A percentile compares a stretch with the other conserved stretches of the same genome.
phyloP scores from a whole-genome alignment of 2,113 vertebrate species.

The Dendrocopos noguchii region DNA sequence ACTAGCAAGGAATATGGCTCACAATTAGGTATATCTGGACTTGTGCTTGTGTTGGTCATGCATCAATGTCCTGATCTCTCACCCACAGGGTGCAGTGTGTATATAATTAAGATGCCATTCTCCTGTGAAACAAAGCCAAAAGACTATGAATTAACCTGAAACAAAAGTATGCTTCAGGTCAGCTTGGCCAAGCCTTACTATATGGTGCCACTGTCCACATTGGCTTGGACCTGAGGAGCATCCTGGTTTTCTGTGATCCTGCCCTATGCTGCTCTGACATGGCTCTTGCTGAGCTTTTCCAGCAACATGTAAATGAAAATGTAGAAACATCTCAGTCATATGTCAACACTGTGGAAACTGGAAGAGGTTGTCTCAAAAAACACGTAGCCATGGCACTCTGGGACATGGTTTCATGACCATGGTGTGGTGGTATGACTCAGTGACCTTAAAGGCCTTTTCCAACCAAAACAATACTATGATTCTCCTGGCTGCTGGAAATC shows the following conservation, averaged over 20 bases:
- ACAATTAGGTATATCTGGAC: background rate
- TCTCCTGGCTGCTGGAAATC: background rate
- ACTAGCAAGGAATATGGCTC: background rate
- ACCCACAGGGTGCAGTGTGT: background rate
- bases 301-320: background rate
- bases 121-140: background rate
- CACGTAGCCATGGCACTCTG: no score
- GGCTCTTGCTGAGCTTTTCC: background rate
- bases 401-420: no score
- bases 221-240: background rate
- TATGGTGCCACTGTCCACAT: fast-evolving
- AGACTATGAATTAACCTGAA: background rate
- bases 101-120: background rate
- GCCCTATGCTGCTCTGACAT: background rate
- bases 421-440: no score
- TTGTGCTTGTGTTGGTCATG: background rate
- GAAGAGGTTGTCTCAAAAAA: background rate
- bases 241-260: background rate
- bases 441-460: no score
- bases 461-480: no score
- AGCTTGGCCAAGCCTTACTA: background rate
- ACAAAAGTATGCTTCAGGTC: background rate
- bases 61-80: background rate
- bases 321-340: background rate
- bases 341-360: background rate